phyloP scores from a whole-genome alignment of 1,140 invertebrate genomes.

The Caenorhabditis brenneri region DNA sequence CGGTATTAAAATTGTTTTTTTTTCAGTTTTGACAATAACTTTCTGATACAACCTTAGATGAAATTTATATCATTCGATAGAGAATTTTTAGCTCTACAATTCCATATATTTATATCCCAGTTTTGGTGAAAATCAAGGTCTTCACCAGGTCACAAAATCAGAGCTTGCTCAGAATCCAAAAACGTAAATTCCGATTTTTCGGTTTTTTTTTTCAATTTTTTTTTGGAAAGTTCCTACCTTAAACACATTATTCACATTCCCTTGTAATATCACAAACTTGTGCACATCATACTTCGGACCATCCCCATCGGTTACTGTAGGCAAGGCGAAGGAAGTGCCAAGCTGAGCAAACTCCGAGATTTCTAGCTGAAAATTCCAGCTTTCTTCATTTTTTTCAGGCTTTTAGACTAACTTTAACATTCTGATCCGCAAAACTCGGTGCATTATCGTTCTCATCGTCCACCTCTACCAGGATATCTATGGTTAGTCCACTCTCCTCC shows the following conservation, averaged over 20 bases:
- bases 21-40: no score
- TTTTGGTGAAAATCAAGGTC: no score
- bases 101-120: no score
- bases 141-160: no score
- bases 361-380: slow-evolving; percentile 79
- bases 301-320: slow-evolving; percentile 88
- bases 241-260: slow-evolving; percentile 90
- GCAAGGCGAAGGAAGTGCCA: slow-evolving; percentile 86
- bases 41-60: no score
- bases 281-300: slow-evolving; percentile 88
- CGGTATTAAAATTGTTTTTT: no score
- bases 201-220: neutral
- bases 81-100: no score
- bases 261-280: slow-evolving; percentile 87
- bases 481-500: slow-evolving; percentile 78
- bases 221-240: slow-evolving; percentile 72
- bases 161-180: no score
- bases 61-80: no score
- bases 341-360: slow-evolving; percentile 92
- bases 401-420: slow-evolving; percentile 71
- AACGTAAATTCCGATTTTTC: no score
- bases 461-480: slow-evolving; percentile 85
- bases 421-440: slow-evolving; percentile 82
- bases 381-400: slow-evolving; percentile 17
- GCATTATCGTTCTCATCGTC: slow-evolving; percentile 97